phyloP scores from a whole-genome alignment of 2,113 vertebrate species.

The Corythaeola cristata region DNA sequence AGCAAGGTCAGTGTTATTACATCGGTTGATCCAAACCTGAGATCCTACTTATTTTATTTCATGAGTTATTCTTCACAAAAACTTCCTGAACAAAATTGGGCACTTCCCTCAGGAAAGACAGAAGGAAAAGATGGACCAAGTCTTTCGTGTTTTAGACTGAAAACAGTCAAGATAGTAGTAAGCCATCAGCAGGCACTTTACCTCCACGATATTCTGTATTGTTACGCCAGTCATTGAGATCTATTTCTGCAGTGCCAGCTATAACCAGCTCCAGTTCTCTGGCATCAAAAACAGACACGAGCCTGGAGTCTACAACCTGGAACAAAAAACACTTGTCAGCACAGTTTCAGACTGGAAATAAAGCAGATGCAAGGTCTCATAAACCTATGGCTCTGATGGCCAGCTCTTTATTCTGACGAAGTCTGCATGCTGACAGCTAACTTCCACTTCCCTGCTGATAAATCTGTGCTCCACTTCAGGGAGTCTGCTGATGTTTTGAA shows the following conservation, averaged over 20 bases:
- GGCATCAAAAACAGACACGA: slow-evolving; percentile 97
- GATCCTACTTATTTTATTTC: background rate
- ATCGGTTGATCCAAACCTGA: background rate
- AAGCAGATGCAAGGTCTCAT: background rate
- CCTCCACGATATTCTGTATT: slow-evolving; percentile 98
- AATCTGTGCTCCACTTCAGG: background rate
- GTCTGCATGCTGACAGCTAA: background rate
- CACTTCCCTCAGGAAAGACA: background rate
- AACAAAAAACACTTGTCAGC: slow-evolving; percentile 40
- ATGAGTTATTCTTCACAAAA: background rate
- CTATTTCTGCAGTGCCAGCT: slow-evolving; percentile 96
- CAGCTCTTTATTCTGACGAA: background rate
- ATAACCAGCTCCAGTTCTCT: slow-evolving; percentile 97
- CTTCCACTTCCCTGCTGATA: background rate
- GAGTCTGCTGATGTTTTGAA: background rate
- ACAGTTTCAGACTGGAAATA: background rate
- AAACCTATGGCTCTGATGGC: background rate
- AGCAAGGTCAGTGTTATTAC: background rate
- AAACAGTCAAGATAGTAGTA: background rate
- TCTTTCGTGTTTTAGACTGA: background rate
- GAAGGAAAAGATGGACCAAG: background rate
- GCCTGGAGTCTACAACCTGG: slow-evolving; percentile 94
- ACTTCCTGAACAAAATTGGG: background rate
- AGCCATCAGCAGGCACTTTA: slow-evolving; percentile 60
- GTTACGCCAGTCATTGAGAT: slow-evolving; percentile 93